These are phyloP conservation scores for Aythya baeri DNA, from an alignment of 2,113 vertebrate genomes.

Conservation along the genomic window DNA sequence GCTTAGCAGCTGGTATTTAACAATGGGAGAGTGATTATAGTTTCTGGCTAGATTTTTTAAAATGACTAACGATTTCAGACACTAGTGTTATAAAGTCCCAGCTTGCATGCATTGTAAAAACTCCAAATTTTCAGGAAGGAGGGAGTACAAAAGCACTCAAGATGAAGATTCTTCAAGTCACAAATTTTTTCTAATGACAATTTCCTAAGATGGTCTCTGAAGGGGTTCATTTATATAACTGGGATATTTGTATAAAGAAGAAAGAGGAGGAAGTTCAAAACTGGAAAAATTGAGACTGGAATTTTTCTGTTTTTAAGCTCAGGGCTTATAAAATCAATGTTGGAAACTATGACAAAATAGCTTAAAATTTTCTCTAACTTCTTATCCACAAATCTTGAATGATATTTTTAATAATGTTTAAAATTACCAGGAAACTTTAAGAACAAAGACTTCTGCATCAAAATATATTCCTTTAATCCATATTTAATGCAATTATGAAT, in stretches of 20 bases:
- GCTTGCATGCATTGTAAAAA: not conserved
- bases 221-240: not conserved
- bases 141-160: not conserved
- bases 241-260: not conserved
- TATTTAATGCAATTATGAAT: constrained; percentile 52
- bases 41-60: not conserved
- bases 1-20: not conserved
- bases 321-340: not conserved
- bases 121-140: not conserved
- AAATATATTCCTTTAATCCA: constrained; percentile 23
- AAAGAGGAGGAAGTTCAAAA: not conserved
- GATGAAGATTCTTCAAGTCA: not conserved
- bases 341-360: not conserved
- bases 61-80: not conserved
- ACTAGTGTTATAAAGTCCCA: not conserved
- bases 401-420: not conserved
- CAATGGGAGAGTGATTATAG: not conserved
- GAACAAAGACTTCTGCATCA: constrained; percentile 23
- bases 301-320: not conserved
- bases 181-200: not conserved
- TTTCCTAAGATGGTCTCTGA: not conserved
- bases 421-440: constrained; percentile 6
- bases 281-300: not conserved
- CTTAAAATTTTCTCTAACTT: not conserved
- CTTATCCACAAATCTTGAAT: not conserved